Base-by-base conservation (phyloP, 2,113 vertebrate genomes). In the Chaenogobius annularis region DNA sequence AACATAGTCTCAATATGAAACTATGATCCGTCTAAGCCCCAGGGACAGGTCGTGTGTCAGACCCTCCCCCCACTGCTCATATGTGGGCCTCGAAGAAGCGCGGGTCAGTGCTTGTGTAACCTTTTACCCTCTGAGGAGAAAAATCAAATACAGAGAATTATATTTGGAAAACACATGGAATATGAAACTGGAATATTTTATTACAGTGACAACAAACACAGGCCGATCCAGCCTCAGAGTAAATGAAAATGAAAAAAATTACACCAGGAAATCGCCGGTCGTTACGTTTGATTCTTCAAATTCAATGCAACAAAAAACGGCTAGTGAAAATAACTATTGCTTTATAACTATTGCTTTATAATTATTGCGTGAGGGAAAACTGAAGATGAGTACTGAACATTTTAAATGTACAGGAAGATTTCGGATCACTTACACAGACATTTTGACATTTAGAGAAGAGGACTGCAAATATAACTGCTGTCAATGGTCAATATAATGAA, bases 1-100 rank as follows among this genome's bases (percentile, higher is more conserved):
- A 91, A 91, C 88, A 88, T 26, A 54, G 80, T 56, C 82, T 70
- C 66, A 79, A 88, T 81, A 76, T 86, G 86, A 89, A 89, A 91
- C 77, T 48, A 20, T 77, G 76, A 83, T 82, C 73, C 12, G 35
- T 14, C 20, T n/a, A 1, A 69, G 69, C 62, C 87, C 80, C 31
- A n/a, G 78, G 70, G 88, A 88, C 20, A 70, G 77, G 26, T 89
- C n/a, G 65, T 22, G 77, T 92, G 80, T 91, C 91, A 65, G 72
- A 79, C 77, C 75, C 40, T 40, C 50, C 58, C 69, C 54, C 26
- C 26, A 31, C 72, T 71, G 55, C 68, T 82, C 79, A 46, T 72
- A 56, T 46, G 40, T 59, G 22, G 62, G 65, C 59, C 20, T 62
- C 37, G 37, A 72, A 86, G 86, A 87, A 67, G 48, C 77, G 62